These are phyloP conservation scores for Pluvialis apricaria DNA, from an alignment of 2,113 vertebrate genomes.

Conservation along the genomic window DNA sequence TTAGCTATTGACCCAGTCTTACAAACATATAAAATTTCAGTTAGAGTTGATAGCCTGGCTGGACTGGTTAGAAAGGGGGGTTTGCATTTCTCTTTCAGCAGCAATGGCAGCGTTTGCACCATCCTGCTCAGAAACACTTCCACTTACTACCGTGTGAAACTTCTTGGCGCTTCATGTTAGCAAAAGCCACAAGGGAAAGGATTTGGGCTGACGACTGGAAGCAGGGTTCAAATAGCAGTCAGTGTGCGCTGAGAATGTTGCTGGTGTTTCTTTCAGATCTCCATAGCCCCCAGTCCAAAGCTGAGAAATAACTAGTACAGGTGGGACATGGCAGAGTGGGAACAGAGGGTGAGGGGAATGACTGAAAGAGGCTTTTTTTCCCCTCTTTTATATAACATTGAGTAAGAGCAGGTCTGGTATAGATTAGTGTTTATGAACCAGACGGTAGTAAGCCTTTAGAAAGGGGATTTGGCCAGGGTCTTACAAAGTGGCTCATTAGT, in stretches of 20 bases:
- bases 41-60: not conserved
- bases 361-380: accelerated
- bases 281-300: not conserved
- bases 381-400: not conserved
- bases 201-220: not conserved
- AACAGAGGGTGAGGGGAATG: not conserved
- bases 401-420: not conserved
- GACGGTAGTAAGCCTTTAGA: not conserved
- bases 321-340: not conserved
- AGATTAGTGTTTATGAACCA: slow-evolving; percentile 36
- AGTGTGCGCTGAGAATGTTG: not conserved
- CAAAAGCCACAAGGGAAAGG: not conserved
- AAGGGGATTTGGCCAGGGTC: not conserved
- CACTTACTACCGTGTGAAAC: not conserved
- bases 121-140: not conserved
- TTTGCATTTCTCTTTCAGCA: not conserved
- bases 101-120: not conserved
- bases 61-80: not conserved
- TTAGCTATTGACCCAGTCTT: not conserved
- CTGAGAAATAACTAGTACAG: not conserved
- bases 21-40: not conserved
- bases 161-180: not conserved
- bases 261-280: not conserved
- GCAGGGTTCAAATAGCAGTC: not conserved
- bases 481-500: not conserved